These are phyloP conservation scores for Phytoseiulus persimilis DNA, from an alignment of 2,888 invertebrate species.

Conservation along the genomic window DNA sequence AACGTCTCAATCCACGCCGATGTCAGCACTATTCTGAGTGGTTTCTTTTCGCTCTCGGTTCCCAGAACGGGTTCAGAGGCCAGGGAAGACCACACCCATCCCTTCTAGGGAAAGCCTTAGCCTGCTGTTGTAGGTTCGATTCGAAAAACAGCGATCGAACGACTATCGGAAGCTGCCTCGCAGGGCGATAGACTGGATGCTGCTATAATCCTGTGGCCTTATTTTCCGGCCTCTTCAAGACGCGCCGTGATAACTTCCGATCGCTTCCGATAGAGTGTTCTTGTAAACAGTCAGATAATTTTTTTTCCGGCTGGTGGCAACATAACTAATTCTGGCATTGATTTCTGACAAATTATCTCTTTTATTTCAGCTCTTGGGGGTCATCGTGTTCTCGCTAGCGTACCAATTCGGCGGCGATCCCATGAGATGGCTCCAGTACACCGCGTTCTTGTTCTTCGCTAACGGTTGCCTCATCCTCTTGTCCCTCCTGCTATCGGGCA, in stretches of 20 bases:
- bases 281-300: not conserved
- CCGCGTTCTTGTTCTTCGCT: conserved; percentile 23
- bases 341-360: too few relatives aligned
- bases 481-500: conserved; percentile 10
- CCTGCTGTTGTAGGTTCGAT: not conserved
- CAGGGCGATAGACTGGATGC: not conserved
- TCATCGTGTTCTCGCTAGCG: conserved; percentile 6
- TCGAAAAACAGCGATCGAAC: not conserved
- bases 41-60: not conserved
- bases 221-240: not conserved
- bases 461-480: conserved; percentile 18
- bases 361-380: not conserved
- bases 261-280: not conserved
- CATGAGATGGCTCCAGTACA: conserved; percentile 23
- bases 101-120: not conserved
- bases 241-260: not conserved
- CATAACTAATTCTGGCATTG: too few relatives aligned
- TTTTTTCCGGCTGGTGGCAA: too few relatives aligned
- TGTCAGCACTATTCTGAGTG: not conserved
- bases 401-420: not conserved
- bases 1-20: not conserved
- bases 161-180: not conserved
- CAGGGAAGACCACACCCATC: not conserved
- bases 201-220: not conserved
- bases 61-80: not conserved